Base-by-base conservation (phyloP, 92 coral and sea anemone species). In the Zoanthus solanderi region DNA sequence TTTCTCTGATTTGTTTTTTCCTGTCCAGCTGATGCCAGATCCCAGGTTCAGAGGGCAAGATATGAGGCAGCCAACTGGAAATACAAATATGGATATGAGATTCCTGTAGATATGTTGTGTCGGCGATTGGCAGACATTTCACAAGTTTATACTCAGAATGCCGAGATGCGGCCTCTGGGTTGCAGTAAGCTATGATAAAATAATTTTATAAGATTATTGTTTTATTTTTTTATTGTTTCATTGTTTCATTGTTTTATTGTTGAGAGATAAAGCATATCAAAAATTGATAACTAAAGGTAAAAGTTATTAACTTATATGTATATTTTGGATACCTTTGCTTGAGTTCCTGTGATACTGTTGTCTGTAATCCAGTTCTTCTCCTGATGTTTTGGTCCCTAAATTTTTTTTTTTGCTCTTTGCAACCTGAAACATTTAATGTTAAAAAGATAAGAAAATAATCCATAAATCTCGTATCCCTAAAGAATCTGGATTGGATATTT, bases 21-120 rank as follows among this genome's bases (percentile, higher is more conserved):
- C 17, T 17, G 11, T 5, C 63, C 78, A 97, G 99, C 99, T 60
- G 99, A 97, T 88, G 91, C 99, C 63, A 90, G 98, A 75, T 93
- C 99, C 37, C 99, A 97, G 82, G 99, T 97, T 28, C 98, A 97
- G 83, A 89, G 99, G 52, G 99, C 99, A 1, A 89, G 99, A 57
- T 94, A 95, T 61, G 99, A 97, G 81, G 99, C 99, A 56, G 99
- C 98, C 71, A 95, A 95, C 91, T 97, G 99, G 99, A 97, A 97
- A 75, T 94, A 97, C 85, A 95, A 94, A 71, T 95, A 93, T 89
- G 99, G 99, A 48, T 97, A 97, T 78, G 99, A 97, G 81, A 97
- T 97, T 50, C 94, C 98, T 18, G 98, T 97, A 60, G 99, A 97
- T 71, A 97, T 97, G 99, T 83, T 97, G 44, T 97, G 99, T 57